A percentile compares a stretch with the other conserved stretches of the same genome.
Evolutionary conservation across 2,888 invertebrate species (phyloP).

Genomic region (Tipula helvola): DNA sequence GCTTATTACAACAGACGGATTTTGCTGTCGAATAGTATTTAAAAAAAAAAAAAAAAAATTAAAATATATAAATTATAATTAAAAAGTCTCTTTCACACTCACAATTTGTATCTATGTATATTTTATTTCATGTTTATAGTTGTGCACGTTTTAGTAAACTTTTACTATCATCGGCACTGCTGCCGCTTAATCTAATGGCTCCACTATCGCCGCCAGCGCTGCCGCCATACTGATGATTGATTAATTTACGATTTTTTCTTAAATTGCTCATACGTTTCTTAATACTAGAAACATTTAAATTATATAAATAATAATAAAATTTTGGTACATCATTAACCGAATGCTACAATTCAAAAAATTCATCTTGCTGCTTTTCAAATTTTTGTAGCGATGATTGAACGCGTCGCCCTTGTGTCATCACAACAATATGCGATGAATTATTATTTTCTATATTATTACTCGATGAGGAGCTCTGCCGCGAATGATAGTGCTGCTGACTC

Average conservation of each 20-base stretch:
- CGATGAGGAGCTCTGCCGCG: conserved; percentile 36
- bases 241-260: neutral
- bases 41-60: neutral
- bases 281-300: conserved; percentile 8
- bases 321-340: conserved; percentile 28
- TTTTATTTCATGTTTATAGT: neutral
- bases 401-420: conserved; percentile 67
- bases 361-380: conserved; percentile 75
- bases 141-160: neutral
- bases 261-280: conserved; percentile 7
- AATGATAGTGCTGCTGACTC: conserved; percentile 19
- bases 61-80: neutral
- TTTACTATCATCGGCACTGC: neutral
- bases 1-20: neutral
- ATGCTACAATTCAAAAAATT: conserved; percentile 84
- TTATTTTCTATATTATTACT: conserved; percentile 17
- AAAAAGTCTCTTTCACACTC: neutral
- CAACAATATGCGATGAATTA: conserved; percentile 27
- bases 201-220: neutral
- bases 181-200: neutral
- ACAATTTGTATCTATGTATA: neutral
- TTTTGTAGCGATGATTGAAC: conserved; percentile 70
- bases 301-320: conserved; percentile 16
- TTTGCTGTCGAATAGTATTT: neutral
- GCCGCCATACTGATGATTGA: neutral